A percentile compares a stretch with the other conserved stretches of the same genome.
Evolutionary conservation across 2,888 invertebrate species (phyloP).

Genomic region (Noctua pronuba): DNA sequence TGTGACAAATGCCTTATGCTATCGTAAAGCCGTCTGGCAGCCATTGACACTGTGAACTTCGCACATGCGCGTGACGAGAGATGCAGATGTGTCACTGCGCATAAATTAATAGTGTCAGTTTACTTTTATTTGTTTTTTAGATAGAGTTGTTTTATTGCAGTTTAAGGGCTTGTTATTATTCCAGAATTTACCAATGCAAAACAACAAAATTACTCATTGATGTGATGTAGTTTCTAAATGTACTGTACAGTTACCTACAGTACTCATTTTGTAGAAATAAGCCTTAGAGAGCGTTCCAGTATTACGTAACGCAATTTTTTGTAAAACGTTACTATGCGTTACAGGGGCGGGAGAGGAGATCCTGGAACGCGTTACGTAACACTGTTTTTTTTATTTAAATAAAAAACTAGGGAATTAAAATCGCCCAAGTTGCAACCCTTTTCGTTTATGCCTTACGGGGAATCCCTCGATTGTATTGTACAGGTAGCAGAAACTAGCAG

Average conservation of each 20-base stretch:
- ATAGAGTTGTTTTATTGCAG: not conserved
- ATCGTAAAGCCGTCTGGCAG: slow-evolving; percentile 30
- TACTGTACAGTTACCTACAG: not conserved
- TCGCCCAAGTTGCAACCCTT: no score
- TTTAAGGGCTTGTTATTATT: not conserved
- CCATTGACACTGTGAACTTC: slow-evolving; percentile 47
- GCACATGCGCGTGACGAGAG: slow-evolving; percentile 23
- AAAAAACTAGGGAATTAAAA: no score
- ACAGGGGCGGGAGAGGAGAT: no score
- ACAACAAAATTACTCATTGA: not conserved
- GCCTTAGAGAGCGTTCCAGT: no score
- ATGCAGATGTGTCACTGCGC: slow-evolving; percentile 37
- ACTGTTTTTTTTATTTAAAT: no score
- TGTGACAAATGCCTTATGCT: not conserved
- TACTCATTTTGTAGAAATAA: no score
- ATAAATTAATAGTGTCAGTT: not conserved
- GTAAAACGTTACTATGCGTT: no score
- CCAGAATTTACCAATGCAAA: not conserved
- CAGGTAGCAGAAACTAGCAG: no score
- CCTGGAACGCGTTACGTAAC: no score
- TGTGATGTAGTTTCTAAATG: not conserved
- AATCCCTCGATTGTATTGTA: no score
- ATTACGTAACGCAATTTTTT: no score
- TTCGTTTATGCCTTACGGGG: no score
- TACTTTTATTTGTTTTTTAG: slow-evolving; percentile 2